Evolutionary conservation across 2,888 invertebrate genomes (phyloP), one percentile per base, ranked within the genome.

Genomic region (Mechanitis messenoides): DNA sequence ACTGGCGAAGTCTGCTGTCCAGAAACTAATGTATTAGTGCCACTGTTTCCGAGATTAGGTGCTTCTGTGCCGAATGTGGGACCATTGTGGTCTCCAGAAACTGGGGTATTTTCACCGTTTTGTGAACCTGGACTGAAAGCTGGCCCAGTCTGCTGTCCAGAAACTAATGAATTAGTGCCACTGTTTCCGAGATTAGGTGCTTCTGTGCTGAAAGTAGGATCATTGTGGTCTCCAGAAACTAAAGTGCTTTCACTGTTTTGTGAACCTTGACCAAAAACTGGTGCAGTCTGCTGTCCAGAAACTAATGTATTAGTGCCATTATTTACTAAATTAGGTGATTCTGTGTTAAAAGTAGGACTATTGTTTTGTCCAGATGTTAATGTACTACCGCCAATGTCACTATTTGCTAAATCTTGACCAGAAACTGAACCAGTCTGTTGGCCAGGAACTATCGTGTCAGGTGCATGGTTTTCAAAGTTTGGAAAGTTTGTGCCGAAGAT

Each of bases 11-110:
- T 31, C 31, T 50, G 50, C n/a, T 50, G 50, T n/a, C 50, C 50
- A 50, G 50, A 50, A 9, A 50, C 31, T 31, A 50, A 50, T 11
- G 42, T 3, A 42, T 11, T 11, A 50, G 31, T 31, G 28, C 31
- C 50, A 42, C 46, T 45, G n/a, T 53, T 53, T 33, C 28, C 59
- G n/a, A 50, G 35, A 57, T 55, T 61, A n/a, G 50, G 33, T 50
- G 50, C 9, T 50, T 50, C 50, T 6, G 50, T 50, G 31, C 31
- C 31, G n/a, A 50, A 50, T 31, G 31, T 4, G 28, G 28, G 7
- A 45, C 12, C 60, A 38, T 61, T 45, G 31, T 55, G n/a, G 20
- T 55, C 33, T 33, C 50, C 61, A 31, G 47, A 55, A 0, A 56
- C 50, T 3, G 58, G 31, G 31, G 28, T 50, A 7, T 7, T 38